Conservation (phyloP, 2,797 vertebrate genomes). For the Mormyrops boulengeri region DNA sequence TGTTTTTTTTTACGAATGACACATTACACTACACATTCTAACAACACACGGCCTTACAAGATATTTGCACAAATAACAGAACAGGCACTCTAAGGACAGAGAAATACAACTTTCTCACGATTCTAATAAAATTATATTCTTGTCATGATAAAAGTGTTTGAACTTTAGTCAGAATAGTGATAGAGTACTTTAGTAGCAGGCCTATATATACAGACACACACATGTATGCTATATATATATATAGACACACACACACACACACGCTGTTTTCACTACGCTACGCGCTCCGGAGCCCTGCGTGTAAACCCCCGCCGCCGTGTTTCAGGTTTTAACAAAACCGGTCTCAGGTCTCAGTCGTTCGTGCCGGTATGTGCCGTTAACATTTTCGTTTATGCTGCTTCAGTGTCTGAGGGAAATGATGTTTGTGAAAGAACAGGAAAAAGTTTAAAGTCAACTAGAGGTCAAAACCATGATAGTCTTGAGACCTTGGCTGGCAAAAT, state of each 20-base stretch:
- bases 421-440: not conserved
- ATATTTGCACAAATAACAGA: not conserved
- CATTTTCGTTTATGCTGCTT: not conserved
- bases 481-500: not conserved
- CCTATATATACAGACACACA: too few relatives aligned
- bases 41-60: not conserved
- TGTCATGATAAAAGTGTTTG: not conserved
- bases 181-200: too few relatives aligned
- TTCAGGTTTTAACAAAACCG: not conserved
- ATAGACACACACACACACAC: too few relatives aligned
- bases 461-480: not conserved
- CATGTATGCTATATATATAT: too few relatives aligned
- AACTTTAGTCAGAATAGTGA: not conserved
- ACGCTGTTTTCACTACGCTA: not conserved
- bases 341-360: not conserved
- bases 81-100: not conserved
- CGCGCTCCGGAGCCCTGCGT: not conserved
- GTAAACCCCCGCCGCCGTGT: not conserved
- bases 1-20: not conserved
- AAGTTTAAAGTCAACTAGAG: not conserved
- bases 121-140: not conserved
- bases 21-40: not conserved
- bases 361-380: not conserved
- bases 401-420: not conserved
- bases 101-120: not conserved